Conservation (phyloP, 1,140 invertebrate genomes). For the Phocides pigmalion region DNA sequence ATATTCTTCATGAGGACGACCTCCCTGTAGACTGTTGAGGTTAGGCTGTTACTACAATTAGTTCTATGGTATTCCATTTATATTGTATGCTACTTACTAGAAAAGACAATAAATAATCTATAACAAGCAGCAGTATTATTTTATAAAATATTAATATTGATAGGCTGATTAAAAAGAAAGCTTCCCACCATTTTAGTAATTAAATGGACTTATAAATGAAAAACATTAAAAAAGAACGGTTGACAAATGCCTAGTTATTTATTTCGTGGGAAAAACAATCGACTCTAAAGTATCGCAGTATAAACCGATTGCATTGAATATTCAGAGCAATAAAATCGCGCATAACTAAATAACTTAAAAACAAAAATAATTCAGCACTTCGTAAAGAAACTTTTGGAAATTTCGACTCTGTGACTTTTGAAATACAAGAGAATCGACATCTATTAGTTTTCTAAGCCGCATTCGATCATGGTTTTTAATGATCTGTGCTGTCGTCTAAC, state of each 20-base stretch:
- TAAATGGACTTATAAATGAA: conserved; percentile 19
- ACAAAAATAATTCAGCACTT: conserved; percentile 11
- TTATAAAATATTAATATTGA: too few relatives aligned
- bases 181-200: not conserved
- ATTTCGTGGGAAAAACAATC: conserved; percentile 29
- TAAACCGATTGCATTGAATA: conserved; percentile 21
- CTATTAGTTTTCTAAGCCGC: conserved; percentile 1
- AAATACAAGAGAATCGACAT: not conserved
- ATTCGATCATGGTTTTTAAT: conserved; percentile 18
- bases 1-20: too few relatives aligned
- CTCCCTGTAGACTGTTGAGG: too few relatives aligned
- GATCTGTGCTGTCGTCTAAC: conserved; percentile 28
- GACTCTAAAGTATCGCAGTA: conserved; percentile 31
- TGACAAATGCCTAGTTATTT: conserved; percentile 31
- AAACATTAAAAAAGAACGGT: conserved; percentile 10
- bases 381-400: not conserved
- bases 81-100: too few relatives aligned
- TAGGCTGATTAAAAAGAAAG: too few relatives aligned
- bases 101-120: too few relatives aligned
- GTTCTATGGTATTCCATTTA: too few relatives aligned
- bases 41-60: too few relatives aligned
- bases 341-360: conserved; percentile 23
- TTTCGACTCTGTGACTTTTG: conserved; percentile 12
- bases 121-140: too few relatives aligned
- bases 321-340: conserved; percentile 23